Percentiles rank a stretch among this genome's conserved stretches.
phyloP scores from a whole-genome alignment of 2,888 invertebrate species.

The Netelia melanura region DNA sequence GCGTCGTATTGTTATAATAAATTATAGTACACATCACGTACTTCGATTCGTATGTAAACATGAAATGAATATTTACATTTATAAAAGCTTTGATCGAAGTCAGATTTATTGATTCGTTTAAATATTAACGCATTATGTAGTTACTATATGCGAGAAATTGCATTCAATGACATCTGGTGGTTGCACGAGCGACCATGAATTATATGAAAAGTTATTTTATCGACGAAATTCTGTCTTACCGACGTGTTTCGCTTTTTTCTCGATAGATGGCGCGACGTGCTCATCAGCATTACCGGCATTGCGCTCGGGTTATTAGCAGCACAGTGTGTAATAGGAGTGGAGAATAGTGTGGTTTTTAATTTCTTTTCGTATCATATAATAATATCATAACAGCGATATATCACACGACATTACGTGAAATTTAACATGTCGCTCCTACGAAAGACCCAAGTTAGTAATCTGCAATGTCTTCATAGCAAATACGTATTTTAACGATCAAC shows the following conservation, averaged over 20 bases:
- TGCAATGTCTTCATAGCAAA: neutral
- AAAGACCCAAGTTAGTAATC: slow-evolving; percentile 67
- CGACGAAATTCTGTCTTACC: neutral
- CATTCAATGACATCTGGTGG: neutral
- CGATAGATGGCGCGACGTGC: neutral
- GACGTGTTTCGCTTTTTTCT: neutral
- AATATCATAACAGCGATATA: slow-evolving; percentile 10
- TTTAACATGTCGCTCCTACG: slow-evolving; percentile 66
- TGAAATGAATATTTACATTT: neutral
- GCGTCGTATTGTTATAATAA: neutral
- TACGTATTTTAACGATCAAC: neutral
- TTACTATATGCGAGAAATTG: neutral
- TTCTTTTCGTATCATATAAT: slow-evolving; percentile 1
- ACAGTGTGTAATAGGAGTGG: neutral
- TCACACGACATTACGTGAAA: slow-evolving; percentile 34
- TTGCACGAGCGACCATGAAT: neutral
- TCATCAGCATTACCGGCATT: neutral
- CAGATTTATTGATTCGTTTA: neutral
- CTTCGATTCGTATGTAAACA: neutral
- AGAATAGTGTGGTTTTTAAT: slow-evolving; percentile 2
- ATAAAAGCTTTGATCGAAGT: neutral
- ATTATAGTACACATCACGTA: no score
- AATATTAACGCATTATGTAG: neutral
- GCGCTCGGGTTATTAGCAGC: neutral
- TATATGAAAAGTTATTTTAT: neutral